Conservation (phyloP, 2,888 invertebrate genomes). For the Aproaerema taeniolella region DNA sequence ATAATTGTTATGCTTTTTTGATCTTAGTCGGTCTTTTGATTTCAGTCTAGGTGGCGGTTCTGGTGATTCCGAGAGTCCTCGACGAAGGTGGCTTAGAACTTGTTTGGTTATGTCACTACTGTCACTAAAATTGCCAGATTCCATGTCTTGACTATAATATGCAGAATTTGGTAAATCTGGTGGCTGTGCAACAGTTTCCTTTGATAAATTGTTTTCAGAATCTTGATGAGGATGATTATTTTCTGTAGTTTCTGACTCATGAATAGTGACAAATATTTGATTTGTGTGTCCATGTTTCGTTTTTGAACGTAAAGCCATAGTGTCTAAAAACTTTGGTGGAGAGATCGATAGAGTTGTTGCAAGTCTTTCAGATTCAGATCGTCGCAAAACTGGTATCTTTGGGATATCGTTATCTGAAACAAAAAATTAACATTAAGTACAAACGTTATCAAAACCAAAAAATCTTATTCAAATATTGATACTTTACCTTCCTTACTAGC, state of each 20-base stretch:
- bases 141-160: constrained; percentile 38
- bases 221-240: constrained; percentile 23
- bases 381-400: constrained; percentile 56
- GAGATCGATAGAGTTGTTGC: constrained; percentile 56
- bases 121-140: constrained; percentile 59
- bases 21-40: constrained; percentile 50
- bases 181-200: neutral
- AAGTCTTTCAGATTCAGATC: constrained; percentile 68
- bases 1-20: constrained; percentile 63
- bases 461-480: too few relatives aligned
- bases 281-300: constrained; percentile 78
- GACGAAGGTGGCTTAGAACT: constrained; percentile 55
- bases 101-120: constrained; percentile 64
- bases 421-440: constrained; percentile 15
- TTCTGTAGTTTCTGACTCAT: constrained; percentile 39
- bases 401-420: constrained; percentile 66
- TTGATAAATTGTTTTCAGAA: neutral
- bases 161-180: neutral
- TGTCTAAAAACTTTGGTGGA: constrained; percentile 84
- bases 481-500: constrained; percentile 35
- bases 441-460: constrained; percentile 3
- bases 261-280: constrained; percentile 76
- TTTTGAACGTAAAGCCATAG: constrained; percentile 87
- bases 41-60: constrained; percentile 69
- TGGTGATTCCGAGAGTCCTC: constrained; percentile 63